Percentiles rank a stretch among this genome's conserved stretches.
phyloP scores from a whole-genome alignment of 2,888 invertebrate species.

The Nezara viridula region DNA sequence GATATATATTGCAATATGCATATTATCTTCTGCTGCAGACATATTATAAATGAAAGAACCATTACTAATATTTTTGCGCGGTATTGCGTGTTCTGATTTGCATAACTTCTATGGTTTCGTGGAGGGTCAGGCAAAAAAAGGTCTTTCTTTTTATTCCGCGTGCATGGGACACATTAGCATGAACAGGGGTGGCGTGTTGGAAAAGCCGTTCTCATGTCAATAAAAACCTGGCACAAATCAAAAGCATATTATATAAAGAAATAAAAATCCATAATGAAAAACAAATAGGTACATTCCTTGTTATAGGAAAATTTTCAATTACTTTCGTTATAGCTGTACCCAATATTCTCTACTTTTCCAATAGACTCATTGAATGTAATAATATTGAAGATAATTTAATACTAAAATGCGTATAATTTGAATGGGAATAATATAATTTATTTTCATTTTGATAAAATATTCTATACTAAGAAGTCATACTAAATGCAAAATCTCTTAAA shows the following conservation, averaged over 20 bases:
- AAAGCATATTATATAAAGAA: neutral
- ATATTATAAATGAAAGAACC: constrained; percentile 6
- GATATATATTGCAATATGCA: neutral
- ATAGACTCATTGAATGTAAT: no score
- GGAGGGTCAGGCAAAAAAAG: neutral
- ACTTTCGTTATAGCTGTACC: no score
- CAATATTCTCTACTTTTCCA: no score
- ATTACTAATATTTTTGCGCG: neutral
- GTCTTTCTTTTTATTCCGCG: neutral
- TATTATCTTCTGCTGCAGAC: neutral
- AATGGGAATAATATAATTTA: no score
- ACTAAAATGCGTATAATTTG: no score
- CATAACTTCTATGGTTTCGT: constrained; percentile 31
- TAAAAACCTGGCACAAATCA: neutral
- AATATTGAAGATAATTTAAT: no score
- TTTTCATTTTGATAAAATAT: no score
- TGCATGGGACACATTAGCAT: neutral
- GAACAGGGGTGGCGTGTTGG: neutral
- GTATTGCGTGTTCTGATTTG: constrained; percentile 4
- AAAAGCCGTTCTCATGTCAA: neutral
- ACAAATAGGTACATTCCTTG: no score
- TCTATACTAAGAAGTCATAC: no score
- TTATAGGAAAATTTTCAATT: no score
- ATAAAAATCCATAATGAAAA: no score
- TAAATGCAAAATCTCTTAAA: no score